Evolutionary conservation across 2,797 vertebrate species (phyloP).

Genomic region (Salmo trutta): DNA sequence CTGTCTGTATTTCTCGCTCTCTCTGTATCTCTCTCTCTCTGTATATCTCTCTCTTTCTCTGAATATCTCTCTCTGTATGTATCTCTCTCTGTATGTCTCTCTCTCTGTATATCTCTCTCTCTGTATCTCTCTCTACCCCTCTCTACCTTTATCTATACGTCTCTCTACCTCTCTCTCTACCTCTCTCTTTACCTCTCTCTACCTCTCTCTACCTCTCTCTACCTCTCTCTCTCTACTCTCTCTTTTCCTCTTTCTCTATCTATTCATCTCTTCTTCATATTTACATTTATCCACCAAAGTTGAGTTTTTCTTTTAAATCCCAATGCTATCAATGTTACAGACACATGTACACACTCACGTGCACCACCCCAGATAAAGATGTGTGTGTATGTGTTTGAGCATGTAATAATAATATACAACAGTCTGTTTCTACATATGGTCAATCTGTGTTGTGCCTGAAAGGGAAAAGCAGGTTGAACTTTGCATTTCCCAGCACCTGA

Average conservation of each 20-base stretch:
- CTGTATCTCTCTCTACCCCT: not conserved
- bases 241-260: no score
- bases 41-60: no score
- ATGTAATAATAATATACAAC: not conserved
- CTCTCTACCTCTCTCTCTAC: no score
- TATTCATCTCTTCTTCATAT: no score
- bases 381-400: not conserved
- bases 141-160: not conserved
- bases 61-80: not conserved
- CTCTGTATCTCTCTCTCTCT: no score
- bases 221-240: no score
- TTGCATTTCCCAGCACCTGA: slow-evolving; percentile 49
- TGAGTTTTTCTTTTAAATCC: not conserved
- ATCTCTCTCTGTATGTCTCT: not conserved
- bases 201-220: no score
- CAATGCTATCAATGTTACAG: not conserved
- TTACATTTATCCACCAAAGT: not conserved
- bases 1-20: no score
- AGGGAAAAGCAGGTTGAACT: slow-evolving; percentile 45
- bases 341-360: slow-evolving; percentile 23
- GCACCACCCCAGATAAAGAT: slow-evolving; percentile 4
- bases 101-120: no score
- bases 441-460: slow-evolving; percentile 32
- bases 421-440: not conserved
- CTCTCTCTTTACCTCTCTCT: no score